Conservation (phyloP, 2,888 invertebrate species). For the Spisula solida region DNA sequence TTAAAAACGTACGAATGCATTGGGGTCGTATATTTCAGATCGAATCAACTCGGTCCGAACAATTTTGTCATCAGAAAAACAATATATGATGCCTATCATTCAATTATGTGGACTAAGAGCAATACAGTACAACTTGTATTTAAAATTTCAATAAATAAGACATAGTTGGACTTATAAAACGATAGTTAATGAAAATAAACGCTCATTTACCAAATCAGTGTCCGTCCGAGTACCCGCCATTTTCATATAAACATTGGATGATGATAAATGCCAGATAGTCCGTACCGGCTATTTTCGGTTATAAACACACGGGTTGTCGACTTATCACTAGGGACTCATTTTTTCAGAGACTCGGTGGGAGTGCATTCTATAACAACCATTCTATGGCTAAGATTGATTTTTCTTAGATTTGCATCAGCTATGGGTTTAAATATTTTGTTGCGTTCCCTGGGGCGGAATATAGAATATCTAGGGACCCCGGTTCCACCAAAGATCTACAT, state of each 20-base stretch:
- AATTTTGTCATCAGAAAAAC: neutral
- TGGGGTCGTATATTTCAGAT: too few species aligned
- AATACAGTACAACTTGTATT: neutral
- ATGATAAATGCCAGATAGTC: neutral
- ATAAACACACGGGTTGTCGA: too few species aligned
- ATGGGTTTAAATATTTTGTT: too few species aligned
- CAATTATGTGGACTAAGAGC: neutral
- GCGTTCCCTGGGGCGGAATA: too few species aligned
- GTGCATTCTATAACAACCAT: too few species aligned
- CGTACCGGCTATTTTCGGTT: neutral
- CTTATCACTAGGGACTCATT: neutral
- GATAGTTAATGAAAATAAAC: neutral
- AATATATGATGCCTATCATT: neutral
- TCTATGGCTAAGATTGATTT: too few species aligned
- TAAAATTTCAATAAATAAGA: neutral
- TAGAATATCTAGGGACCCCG: too few species aligned
- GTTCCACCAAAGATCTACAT: too few species aligned
- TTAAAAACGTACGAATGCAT: too few species aligned
- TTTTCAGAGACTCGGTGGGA: too few species aligned
- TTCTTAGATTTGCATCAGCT: too few species aligned
- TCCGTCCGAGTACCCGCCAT: slow-evolving; percentile 26
- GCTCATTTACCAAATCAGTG: neutral
- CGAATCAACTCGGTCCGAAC: neutral
- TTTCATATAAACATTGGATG: slow-evolving; percentile 20
- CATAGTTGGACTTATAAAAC: neutral